A percentile compares a stretch with the other conserved stretches of the same genome.
Conservation (phyloP, 2,888 invertebrate species). For the Andrena hattorfiana region DNA sequence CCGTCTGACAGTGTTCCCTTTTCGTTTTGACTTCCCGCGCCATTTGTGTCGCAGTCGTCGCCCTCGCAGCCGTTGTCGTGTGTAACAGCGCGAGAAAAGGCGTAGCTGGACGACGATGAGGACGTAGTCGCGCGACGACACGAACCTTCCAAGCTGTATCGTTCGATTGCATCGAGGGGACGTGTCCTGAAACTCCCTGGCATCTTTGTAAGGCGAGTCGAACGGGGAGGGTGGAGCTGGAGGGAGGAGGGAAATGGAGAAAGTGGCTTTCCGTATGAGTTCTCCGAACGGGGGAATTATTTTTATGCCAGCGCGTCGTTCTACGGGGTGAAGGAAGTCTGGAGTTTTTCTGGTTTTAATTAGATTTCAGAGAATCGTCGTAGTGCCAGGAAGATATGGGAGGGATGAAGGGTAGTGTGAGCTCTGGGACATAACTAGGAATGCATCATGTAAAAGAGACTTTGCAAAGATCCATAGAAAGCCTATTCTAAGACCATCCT, state of each 20-base stretch:
- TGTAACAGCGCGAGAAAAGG: slow-evolving; percentile 36
- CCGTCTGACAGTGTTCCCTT: slow-evolving; percentile 49
- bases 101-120: not conserved
- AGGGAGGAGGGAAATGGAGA: not conserved
- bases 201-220: not conserved
- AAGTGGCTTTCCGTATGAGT: not conserved
- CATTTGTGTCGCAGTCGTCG: slow-evolving; percentile 34
- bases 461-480: too few species aligned
- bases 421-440: too few species aligned
- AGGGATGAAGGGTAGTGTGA: too few species aligned
- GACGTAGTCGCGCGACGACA: slow-evolving; percentile 3
- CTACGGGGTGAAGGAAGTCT: too few species aligned
- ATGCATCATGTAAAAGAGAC: too few species aligned
- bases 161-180: slow-evolving; percentile 16
- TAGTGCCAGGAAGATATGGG: too few species aligned
- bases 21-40: slow-evolving; percentile 27
- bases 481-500: too few species aligned
- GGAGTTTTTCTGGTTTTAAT: too few species aligned
- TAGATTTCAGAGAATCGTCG: too few species aligned
- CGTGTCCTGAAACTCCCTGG: slow-evolving; percentile 19
- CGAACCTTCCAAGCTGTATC: not conserved
- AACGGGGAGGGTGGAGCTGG: not conserved
- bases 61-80: not conserved
- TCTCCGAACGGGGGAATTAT: too few species aligned
- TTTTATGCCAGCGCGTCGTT: too few species aligned